Conservation (phyloP, 2,888 invertebrate genomes). For the Drosophila mimetica region DNA sequence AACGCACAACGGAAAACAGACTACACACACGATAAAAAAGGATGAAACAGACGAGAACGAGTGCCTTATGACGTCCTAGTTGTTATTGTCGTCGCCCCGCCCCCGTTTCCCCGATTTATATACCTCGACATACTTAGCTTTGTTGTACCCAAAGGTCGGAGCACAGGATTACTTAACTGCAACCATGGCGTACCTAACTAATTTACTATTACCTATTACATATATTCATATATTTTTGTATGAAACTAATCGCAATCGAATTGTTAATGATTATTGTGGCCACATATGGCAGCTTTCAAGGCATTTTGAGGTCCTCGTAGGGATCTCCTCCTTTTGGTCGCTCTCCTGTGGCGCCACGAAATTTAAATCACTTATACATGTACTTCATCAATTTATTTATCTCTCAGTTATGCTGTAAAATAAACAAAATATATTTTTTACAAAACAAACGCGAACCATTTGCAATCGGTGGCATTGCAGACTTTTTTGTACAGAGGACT, state of each 20-base stretch:
- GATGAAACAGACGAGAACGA: constrained; percentile 41
- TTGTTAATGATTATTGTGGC: constrained; percentile 29
- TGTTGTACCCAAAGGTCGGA: constrained; percentile 23
- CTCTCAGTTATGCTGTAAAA: constrained; percentile 56
- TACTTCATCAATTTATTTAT: constrained; percentile 46
- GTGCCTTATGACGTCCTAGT: constrained; percentile 63
- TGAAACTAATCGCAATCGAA: constrained; percentile 36
- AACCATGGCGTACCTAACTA: constrained; percentile 42
- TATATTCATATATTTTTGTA: constrained; percentile 37
- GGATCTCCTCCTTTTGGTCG: not conserved
- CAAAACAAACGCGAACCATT: constrained; percentile 41
- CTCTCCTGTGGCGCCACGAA: constrained; percentile 7
- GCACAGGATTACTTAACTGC: constrained; percentile 45
- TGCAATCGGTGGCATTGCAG: constrained; percentile 7
- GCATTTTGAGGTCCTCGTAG: constrained; percentile 15
- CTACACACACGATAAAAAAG: constrained; percentile 3
- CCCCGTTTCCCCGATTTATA: constrained; percentile 27
- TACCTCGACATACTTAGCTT: constrained; percentile 44
- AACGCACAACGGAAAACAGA: constrained; percentile 14
- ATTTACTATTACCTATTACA: constrained; percentile 32
- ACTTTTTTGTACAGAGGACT: constrained; percentile 27
- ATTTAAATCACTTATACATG: constrained; percentile 31
- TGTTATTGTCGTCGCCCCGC: constrained; percentile 34
- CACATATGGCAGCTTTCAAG: not conserved
- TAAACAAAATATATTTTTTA: constrained; percentile 64